Evolutionary conservation across 2,797 vertebrate species (phyloP), one percentile per base, ranked within the genome.

Genomic region (Champsocephalus gunnari): DNA sequence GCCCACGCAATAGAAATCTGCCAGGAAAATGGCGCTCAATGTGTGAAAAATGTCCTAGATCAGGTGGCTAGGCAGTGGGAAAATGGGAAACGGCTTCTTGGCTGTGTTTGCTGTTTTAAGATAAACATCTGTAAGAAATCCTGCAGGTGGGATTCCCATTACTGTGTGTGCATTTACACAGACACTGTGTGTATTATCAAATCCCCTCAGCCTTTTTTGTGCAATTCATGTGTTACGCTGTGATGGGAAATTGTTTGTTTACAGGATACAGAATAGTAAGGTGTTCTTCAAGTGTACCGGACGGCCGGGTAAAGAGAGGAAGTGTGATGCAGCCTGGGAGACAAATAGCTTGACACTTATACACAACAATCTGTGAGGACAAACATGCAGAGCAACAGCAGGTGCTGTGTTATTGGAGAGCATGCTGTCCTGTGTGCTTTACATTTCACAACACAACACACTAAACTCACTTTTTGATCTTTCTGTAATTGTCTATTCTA

Each of bases 91-190:
- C 70, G 19, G 75, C 50, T n/a, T 81, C 73, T 85, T 81, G 82
- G 67, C 83, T 82, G 54, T 21, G 17, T 67, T 43, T 38, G 71
- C 71, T 84, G 75, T 55, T 85, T 76, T 79, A 62, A 85, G 82
- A 92, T 90, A 88, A 93, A 89, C 89, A 90, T 92, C 84, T 88
- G 63, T 68, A 75, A 81, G 66, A 66, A 79, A 83, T 74, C 68
- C 63, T 85, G 78, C 79, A 91, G 81, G 86, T 90, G 90, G 80
- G 62, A 87, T 77, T 87, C 60, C 72, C 87, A 88, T 89, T 81
- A 90, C 55, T 56, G 51, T 8, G 7, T 59, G 57, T 71, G 59
- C 44, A 57, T 44, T 49, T 60, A 53, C 59, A 62, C 61, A 38
- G 8, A 9, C 8, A 3, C 2, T 68, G 57, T 79, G 69, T 65